These are phyloP conservation scores for Belonocnema kinseyi DNA, from an alignment of 1,140 invertebrate species.

Conservation along the genomic window DNA sequence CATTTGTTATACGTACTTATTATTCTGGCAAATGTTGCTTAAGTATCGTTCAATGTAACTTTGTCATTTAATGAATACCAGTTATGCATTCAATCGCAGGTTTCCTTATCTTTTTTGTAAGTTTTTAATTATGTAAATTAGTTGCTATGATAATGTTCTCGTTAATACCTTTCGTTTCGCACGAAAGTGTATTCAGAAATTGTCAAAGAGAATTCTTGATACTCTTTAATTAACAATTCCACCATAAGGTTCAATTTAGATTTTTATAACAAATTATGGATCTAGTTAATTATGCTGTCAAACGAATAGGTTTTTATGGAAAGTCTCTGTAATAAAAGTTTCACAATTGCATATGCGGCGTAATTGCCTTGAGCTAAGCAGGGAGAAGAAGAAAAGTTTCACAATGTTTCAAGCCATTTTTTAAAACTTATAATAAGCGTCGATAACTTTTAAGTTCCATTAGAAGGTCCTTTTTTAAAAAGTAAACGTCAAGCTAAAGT, in stretches of 20 bases:
- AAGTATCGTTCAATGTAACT: too few species aligned
- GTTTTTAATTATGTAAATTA: too few species aligned
- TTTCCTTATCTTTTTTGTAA: too few species aligned
- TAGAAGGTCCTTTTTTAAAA: neutral
- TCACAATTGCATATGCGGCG: slow-evolving; percentile 28
- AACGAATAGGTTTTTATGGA: slow-evolving; percentile 26
- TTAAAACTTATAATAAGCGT: slow-evolving; percentile 30
- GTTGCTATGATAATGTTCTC: too few species aligned
- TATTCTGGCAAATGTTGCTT: too few species aligned
- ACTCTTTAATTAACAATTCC: slow-evolving; percentile 6
- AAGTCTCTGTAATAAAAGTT: slow-evolving; percentile 28
- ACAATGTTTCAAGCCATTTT: slow-evolving; percentile 30
- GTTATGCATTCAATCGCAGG: too few species aligned
- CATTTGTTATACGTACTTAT: too few species aligned
- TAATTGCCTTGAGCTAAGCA: slow-evolving; percentile 25
- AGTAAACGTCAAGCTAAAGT: slow-evolving; percentile 16
- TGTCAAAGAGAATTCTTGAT: slow-evolving; percentile 24
- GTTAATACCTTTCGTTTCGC: neutral
- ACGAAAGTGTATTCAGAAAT: neutral
- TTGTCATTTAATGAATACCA: too few species aligned
- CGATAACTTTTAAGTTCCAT: slow-evolving; percentile 24
- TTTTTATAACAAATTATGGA: slow-evolving; percentile 27
- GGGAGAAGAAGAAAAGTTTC: slow-evolving; percentile 29
- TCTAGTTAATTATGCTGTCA: slow-evolving; percentile 28
- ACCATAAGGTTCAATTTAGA: slow-evolving; percentile 22